Conservation (phyloP, 1,140 invertebrate species). For the Subanguina moxae region DNA sequence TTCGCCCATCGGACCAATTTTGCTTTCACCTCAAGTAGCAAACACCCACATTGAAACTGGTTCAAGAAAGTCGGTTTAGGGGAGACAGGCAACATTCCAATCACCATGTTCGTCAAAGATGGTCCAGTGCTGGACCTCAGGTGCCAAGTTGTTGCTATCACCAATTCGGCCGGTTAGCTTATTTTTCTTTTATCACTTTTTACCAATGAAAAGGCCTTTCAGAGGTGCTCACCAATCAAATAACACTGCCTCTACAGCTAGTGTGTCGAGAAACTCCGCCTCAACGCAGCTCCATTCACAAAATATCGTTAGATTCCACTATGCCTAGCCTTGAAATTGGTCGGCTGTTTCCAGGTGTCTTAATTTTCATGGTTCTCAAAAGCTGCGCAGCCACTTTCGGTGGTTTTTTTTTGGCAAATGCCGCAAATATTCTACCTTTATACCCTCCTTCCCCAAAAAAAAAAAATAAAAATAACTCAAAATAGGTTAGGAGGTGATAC, state of each 20-base stretch:
- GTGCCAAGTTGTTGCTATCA: slow-evolving; percentile 25
- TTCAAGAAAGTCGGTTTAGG: not conserved
- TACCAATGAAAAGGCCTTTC: slow-evolving; percentile 1
- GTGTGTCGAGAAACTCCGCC: slow-evolving; percentile 29
- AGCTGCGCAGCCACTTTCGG: too few species aligned
- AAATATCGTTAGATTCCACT: slow-evolving; percentile 36
- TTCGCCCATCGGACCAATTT: slow-evolving; percentile 19
- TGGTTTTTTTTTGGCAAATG: too few species aligned
- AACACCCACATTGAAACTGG: not conserved
- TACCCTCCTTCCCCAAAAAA: too few species aligned
- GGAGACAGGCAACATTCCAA: slow-evolving; percentile 18
- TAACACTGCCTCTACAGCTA: slow-evolving; percentile 25
- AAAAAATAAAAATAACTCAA: too few species aligned
- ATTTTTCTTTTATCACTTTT: not conserved
- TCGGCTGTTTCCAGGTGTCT: slow-evolving; percentile 36
- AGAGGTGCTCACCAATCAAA: slow-evolving; percentile 19
- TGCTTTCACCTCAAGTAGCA: slow-evolving; percentile 11
- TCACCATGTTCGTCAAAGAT: slow-evolving; percentile 32
- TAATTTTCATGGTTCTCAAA: too few species aligned
- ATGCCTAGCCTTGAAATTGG: slow-evolving; percentile 18
- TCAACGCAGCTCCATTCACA: slow-evolving; percentile 29
- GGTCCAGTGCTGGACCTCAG: slow-evolving; percentile 24
- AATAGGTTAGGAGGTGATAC: too few species aligned
- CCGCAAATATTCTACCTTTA: too few species aligned
- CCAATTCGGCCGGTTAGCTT: slow-evolving; percentile 9